Evolutionary conservation across 2,113 vertebrate genomes (phyloP).

Genomic region (Anser brachyrhynchus): DNA sequence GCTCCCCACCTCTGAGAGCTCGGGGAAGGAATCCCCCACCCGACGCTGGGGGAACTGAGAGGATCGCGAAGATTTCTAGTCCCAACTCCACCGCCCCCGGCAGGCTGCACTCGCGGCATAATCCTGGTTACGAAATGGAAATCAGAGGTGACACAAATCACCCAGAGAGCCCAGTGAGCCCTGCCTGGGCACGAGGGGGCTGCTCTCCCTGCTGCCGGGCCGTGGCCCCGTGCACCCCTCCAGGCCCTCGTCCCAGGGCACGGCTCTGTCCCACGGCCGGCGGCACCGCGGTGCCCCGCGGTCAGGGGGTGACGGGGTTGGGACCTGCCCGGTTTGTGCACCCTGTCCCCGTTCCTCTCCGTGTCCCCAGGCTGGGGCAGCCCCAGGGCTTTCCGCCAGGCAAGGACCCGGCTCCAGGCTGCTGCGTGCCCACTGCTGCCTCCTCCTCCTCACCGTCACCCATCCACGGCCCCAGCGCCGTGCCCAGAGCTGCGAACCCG

Average conservation of each 20-base stretch:
- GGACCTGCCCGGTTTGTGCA: background rate
- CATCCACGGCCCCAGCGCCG: accelerated
- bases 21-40: constrained; percentile 30
- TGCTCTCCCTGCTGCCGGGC: background rate
- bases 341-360: accelerated
- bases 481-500: background rate
- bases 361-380: background rate
- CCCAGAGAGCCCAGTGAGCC: constrained; percentile 62
- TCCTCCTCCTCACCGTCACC: background rate
- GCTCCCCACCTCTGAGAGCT: background rate
- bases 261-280: background rate
- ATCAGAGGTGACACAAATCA: constrained; percentile 45
- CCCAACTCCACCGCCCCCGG: constrained; percentile 44
- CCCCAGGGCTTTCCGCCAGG: accelerated
- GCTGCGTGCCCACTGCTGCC: background rate
- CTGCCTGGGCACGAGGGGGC: background rate
- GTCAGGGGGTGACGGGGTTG: background rate
- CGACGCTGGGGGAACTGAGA: constrained; percentile 50
- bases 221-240: accelerated
- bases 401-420: background rate
- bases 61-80: constrained; percentile 54
- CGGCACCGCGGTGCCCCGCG: accelerated
- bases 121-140: constrained; percentile 67
- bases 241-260: accelerated
- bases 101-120: constrained; percentile 30